A percentile compares a stretch with the other conserved stretches of the same genome.
These are phyloP conservation scores for Andrena dorsata DNA, from an alignment of 2,888 invertebrate species.

Conservation along the genomic window DNA sequence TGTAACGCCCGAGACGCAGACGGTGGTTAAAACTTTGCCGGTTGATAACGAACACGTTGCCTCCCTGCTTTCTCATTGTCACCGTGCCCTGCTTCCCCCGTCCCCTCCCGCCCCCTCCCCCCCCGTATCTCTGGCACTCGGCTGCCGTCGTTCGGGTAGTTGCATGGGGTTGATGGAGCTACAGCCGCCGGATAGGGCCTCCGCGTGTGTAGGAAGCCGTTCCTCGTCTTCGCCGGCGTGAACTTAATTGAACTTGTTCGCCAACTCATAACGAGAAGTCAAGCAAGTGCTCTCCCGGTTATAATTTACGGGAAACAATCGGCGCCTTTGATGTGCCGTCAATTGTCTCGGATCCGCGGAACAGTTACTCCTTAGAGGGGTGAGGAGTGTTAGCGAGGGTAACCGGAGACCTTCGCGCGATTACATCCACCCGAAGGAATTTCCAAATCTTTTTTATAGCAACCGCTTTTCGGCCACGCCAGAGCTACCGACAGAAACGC, in stretches of 20 bases:
- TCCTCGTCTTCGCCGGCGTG: conserved; percentile 71
- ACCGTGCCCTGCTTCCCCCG: conserved; percentile 38
- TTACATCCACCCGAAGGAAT: conserved; percentile 14
- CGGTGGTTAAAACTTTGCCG: conserved; percentile 34
- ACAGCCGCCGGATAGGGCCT: conserved; percentile 63
- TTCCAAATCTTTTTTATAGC: conserved; percentile 23
- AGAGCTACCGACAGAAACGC: background rate
- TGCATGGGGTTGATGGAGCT: conserved; percentile 58
- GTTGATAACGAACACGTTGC: conserved; percentile 54
- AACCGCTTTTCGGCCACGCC: background rate
- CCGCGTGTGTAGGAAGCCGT: conserved; percentile 80
- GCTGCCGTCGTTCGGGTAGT: conserved; percentile 44
- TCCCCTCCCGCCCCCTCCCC: background rate
- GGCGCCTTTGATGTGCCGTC: conserved; percentile 83
- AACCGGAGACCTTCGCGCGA: conserved; percentile 10
- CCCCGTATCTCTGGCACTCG: conserved; percentile 16
- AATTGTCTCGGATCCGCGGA: conserved; percentile 75
- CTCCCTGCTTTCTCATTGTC: conserved; percentile 57
- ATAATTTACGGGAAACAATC: conserved; percentile 85
- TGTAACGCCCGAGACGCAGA: conserved; percentile 1
- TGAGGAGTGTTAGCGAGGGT: background rate
- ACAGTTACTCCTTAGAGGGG: conserved; percentile 44
- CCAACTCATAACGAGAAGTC: conserved; percentile 85
- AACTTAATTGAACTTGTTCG: conserved; percentile 85
- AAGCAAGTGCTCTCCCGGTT: conserved; percentile 82